These are phyloP conservation scores for Drosophila anomelani DNA, from an alignment of 2,888 invertebrate species.

Conservation along the genomic window DNA sequence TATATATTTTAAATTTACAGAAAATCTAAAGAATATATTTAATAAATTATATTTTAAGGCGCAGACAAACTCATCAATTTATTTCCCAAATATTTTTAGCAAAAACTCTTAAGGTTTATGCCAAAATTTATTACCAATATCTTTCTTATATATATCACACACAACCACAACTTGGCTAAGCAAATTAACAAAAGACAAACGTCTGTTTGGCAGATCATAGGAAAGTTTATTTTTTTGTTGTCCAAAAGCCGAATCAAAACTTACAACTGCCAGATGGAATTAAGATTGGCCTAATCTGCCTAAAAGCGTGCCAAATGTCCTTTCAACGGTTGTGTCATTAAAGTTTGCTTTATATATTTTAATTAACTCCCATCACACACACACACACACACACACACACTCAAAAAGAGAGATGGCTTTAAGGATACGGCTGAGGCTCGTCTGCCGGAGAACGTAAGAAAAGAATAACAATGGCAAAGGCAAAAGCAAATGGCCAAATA, in stretches of 20 bases:
- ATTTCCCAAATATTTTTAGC: not conserved
- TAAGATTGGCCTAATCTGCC: slow-evolving; percentile 68
- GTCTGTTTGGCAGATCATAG: slow-evolving; percentile 12
- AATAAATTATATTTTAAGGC: not conserved
- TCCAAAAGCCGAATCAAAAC: slow-evolving; percentile 55
- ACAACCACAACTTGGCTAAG: not conserved
- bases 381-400: slow-evolving; percentile 25
- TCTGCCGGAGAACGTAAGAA: slow-evolving; percentile 62
- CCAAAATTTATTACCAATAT: not conserved
- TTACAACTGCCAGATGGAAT: slow-evolving; percentile 67
- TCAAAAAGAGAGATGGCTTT: slow-evolving; percentile 15
- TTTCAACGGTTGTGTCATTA: slow-evolving; percentile 65
- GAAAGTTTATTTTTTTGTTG: not conserved
- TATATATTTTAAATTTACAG: not conserved
- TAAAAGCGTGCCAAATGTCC: slow-evolving; percentile 63
- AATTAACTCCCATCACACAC: slow-evolving; percentile 56
- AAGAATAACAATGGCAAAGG: slow-evolving; percentile 70
- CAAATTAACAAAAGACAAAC: slow-evolving; percentile 20
- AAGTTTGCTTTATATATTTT: slow-evolving; percentile 65
- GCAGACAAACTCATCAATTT: not conserved
- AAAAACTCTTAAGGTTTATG: too few relatives aligned
- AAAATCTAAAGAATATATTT: not conserved
- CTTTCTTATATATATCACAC: too few relatives aligned
- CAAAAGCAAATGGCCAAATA: slow-evolving; percentile 70
- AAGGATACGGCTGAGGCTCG: slow-evolving; percentile 67